Evolutionary conservation across 2,888 invertebrate species (phyloP).

Genomic region (Mythimna lalbum): DNA sequence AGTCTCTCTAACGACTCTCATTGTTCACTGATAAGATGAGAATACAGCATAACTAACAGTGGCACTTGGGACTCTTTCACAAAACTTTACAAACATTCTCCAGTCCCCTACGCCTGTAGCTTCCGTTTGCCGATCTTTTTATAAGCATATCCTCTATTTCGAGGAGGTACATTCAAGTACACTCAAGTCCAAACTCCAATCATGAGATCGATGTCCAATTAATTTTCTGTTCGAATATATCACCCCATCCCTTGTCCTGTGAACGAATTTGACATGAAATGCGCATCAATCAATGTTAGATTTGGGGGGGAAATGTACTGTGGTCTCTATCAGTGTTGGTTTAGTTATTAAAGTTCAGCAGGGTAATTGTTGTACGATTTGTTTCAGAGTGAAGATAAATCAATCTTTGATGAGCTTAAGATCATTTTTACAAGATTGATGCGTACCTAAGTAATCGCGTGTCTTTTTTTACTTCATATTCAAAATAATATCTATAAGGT

Average conservation of each 20-base stretch:
- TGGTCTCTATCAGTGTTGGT: background rate
- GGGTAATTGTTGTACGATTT: background rate
- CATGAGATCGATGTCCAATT: constrained; percentile 61
- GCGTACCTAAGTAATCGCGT: too few relatives aligned
- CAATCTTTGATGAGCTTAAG: background rate
- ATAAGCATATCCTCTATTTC: constrained; percentile 37
- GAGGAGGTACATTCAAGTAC: constrained; percentile 33
- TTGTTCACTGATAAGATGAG: constrained; percentile 32
- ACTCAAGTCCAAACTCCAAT: constrained; percentile 46
- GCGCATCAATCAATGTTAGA: constrained; percentile 55
- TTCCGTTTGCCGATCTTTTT: constrained; percentile 40
- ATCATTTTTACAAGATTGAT: too few relatives aligned
- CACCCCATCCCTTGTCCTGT: constrained; percentile 23
- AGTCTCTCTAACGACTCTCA: constrained; percentile 10
- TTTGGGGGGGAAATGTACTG: constrained; percentile 26
- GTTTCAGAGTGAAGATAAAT: constrained; percentile 5
- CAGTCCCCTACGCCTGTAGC: constrained; percentile 21
- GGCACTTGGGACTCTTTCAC: constrained; percentile 13
- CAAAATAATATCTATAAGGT: constrained; percentile 4
- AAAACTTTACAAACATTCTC: constrained; percentile 37
- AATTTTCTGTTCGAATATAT: constrained; percentile 59
- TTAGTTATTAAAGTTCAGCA: constrained; percentile 8
- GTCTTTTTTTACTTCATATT: background rate
- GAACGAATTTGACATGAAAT: constrained; percentile 47
- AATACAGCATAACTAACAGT: constrained; percentile 31